Base-by-base conservation (phyloP, 2,113 vertebrate genomes). In the Cavia porcellus region DNA sequence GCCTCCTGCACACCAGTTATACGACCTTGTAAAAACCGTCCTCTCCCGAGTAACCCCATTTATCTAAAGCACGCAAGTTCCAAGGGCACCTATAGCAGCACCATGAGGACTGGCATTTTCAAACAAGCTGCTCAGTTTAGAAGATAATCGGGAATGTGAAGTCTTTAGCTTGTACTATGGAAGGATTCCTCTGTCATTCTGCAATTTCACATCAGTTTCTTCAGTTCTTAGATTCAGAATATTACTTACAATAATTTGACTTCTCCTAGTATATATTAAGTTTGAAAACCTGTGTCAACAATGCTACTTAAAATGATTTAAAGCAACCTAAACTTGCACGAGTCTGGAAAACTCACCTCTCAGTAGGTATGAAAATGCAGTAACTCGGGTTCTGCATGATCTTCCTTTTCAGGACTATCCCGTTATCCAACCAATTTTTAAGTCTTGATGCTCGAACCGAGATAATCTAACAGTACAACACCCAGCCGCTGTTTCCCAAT, bases 191-290 rank as follows among this genome's bases (percentile, higher is more conserved):
- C 30, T 95, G 66, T n/a, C 50, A 64, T 82, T 90, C 55, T 94
- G 30, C 42, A 92, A 80, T 42, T 81, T 93, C 25, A 59, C 7
- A 52, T 83, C 13, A 79, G 77, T 82, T 50, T 38, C 38, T 82
- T 81, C 50, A 25, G 25, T 86, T 95, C 38, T 70, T 68, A 38
- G 50, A 45, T 68, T 94, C 55, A 77, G 50, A 92, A 59, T 92
- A 61, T 2, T 52, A 88, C 32, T 91, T 92, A 72, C 83, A 86
- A 84, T 83, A 95, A 89, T 75, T 90, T 88, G 35, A 42, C 59
- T 75, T 92, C 19, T 81, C 82, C 83, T 32, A 68, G 87, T 91
- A 79, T 45, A 92, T 83, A 92, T 22, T 80, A 61, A 77, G 89
- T 87, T 55, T 94, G 24, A 89, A 57, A 2, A 68, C 30, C 59